A percentile compares a stretch with the other conserved stretches of the same genome.
Evolutionary conservation across 2,113 vertebrate species (phyloP).

Genomic region (Hydropotes inermis): DNA sequence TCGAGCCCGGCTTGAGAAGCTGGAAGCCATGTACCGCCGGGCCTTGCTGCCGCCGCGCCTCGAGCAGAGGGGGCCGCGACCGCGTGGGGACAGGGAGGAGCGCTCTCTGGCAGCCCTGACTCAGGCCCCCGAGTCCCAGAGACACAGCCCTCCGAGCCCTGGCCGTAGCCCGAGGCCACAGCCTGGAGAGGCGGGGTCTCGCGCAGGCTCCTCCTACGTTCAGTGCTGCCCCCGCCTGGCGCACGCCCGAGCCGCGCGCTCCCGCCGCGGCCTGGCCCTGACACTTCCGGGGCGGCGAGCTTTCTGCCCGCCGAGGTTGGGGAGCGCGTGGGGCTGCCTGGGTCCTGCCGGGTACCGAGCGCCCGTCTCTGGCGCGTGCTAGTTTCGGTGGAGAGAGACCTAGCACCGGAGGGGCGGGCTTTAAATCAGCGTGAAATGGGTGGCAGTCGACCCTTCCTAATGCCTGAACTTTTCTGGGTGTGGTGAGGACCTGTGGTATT

Average conservation of each 20-base stretch:
- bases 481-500: background rate
- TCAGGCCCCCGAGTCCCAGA: background rate
- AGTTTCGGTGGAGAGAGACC: background rate
- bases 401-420: background rate
- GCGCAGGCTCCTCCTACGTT: background rate
- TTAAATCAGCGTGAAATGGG: background rate
- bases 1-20: conserved; percentile 59
- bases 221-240: background rate
- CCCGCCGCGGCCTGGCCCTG: rapidly evolving
- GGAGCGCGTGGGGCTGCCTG: rapidly evolving
- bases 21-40: conserved; percentile 74
- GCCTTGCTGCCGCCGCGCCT: conserved; percentile 74
- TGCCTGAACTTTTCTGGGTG: background rate
- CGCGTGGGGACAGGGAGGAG: background rate
- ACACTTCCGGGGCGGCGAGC: background rate
- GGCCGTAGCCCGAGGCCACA: background rate
- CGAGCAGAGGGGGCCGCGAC: conserved; percentile 26
- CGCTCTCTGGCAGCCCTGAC: background rate
- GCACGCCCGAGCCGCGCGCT: rapidly evolving
- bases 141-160: background rate
- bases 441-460: rapidly evolving
- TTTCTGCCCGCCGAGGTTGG: rapidly evolving
- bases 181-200: background rate
- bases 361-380: background rate
- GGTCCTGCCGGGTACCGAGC: rapidly evolving